Percentiles rank a stretch among this genome's conserved stretches.
These are phyloP conservation scores for Galagoides demidoff DNA, from an alignment of 2,797 vertebrate genomes.

Conservation along the genomic window DNA sequence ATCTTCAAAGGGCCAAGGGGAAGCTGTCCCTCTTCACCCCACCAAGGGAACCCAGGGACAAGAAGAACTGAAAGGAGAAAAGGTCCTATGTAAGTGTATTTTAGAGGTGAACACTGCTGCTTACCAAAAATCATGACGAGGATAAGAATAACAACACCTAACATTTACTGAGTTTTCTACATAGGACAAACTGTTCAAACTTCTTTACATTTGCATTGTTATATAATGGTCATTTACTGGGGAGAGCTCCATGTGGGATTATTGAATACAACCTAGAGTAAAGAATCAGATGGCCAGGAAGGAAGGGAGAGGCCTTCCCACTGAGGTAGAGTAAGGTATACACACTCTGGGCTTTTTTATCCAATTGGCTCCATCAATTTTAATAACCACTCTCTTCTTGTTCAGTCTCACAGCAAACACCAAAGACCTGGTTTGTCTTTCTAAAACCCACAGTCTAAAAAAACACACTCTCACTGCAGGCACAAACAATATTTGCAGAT, in stretches of 20 bases:
- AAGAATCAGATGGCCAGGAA: not conserved
- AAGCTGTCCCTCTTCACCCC: not conserved
- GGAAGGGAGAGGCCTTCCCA: not conserved
- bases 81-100: not conserved
- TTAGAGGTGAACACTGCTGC: conserved; percentile 7
- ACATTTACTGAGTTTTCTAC: not conserved
- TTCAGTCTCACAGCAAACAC: not conserved
- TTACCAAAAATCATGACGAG: not conserved
- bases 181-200: not conserved
- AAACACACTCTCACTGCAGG: not conserved
- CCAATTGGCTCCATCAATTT: not conserved
- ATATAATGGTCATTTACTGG: not conserved
- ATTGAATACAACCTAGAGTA: not conserved
- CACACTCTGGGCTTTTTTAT: not conserved
- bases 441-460: not conserved
- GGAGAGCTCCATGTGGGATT: not conserved
- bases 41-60: not conserved
- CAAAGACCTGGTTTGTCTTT: not conserved
- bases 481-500: not conserved
- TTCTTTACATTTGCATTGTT: not conserved
- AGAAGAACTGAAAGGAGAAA: not conserved
- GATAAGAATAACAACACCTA: not conserved
- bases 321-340: not conserved
- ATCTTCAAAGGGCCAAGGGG: not conserved
- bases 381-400: not conserved